Percentiles rank a stretch among this genome's conserved stretches.
Conservation (phyloP, 2,113 vertebrate species). For the Malurus melanocephalus region DNA sequence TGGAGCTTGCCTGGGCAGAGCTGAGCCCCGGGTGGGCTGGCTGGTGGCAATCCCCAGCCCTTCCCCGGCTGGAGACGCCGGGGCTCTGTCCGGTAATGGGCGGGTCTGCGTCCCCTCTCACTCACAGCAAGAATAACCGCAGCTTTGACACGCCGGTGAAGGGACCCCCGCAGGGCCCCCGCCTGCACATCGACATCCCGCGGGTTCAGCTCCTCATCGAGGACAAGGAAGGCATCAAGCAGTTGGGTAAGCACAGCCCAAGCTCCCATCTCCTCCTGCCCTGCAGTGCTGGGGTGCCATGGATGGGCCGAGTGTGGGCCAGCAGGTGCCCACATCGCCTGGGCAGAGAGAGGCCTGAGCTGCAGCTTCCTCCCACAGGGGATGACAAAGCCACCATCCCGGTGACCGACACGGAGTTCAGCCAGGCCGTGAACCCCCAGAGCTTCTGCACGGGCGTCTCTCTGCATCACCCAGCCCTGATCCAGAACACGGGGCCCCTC, state of each 20-base stretch:
- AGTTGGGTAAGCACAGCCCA: slow-evolving; percentile 84
- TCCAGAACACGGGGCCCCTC: slow-evolving; percentile 95
- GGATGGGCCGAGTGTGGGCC: neutral
- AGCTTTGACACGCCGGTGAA: slow-evolving; percentile 98
- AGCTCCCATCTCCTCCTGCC: rapidly evolving
- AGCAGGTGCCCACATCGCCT: rapidly evolving
- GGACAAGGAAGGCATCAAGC: slow-evolving; percentile 98
- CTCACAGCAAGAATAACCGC: slow-evolving; percentile 94
- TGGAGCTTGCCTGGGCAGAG: neutral
- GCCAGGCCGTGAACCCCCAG: slow-evolving; percentile 94
- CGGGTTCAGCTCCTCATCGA: slow-evolving; percentile 96
- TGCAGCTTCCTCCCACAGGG: slow-evolving; percentile 66
- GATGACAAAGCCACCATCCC: slow-evolving; percentile 97
- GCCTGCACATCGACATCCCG: slow-evolving; percentile 96
- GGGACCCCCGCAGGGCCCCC: slow-evolving; percentile 93
- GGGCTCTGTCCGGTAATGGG: neutral
- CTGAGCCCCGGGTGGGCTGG: neutral
- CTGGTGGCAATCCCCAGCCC: neutral
- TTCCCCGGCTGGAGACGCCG: neutral
- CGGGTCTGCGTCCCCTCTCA: slow-evolving; percentile 41
- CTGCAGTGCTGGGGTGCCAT: rapidly evolving
- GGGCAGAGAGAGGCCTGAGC: neutral
- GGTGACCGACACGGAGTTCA: slow-evolving; percentile 94
- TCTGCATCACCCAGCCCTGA: slow-evolving; percentile 92
- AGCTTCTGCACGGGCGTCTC: slow-evolving; percentile 97